A percentile compares a stretch with the other conserved stretches of the same genome.
Evolutionary conservation across 2,797 vertebrate genomes (phyloP).

Genomic region (Pangasius larnaudii): DNA sequence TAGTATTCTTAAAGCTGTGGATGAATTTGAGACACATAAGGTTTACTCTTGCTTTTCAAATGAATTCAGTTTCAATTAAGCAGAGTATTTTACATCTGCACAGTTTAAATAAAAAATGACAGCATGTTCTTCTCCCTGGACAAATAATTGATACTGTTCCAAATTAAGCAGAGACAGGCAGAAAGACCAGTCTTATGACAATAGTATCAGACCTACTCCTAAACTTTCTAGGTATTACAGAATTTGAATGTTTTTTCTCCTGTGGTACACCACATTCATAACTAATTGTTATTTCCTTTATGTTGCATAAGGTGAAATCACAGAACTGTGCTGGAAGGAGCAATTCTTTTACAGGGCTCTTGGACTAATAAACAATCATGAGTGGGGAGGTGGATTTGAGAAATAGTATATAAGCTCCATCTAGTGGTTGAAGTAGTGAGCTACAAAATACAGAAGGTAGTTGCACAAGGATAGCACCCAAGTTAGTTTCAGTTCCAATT

Average conservation of each 20-base stretch:
- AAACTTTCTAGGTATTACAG: neutral
- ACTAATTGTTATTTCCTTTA: neutral
- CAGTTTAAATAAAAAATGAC: neutral
- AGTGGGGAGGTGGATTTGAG: neutral
- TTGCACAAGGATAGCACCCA: neutral
- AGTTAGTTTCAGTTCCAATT: neutral
- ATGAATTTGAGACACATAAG: no score
- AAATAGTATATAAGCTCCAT: slow-evolving; percentile 25
- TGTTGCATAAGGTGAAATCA: neutral
- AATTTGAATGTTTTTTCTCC: neutral
- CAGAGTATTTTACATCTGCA: neutral
- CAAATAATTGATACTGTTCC: neutral
- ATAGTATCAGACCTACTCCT: neutral
- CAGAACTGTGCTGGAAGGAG: neutral
- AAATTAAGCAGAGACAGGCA: neutral
- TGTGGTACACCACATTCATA: neutral
- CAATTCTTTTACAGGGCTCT: no score
- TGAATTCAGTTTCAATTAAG: neutral
- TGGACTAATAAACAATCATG: neutral
- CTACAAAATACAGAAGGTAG: slow-evolving; percentile 19
- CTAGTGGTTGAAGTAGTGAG: slow-evolving; percentile 34
- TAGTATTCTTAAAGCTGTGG: neutral
- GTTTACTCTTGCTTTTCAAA: neutral
- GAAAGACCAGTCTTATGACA: neutral
- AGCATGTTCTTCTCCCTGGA: neutral